Evolutionary conservation across 2,888 invertebrate species (phyloP), one percentile per base, ranked within the genome.

Genomic region (Ephialtes manifestator): DNA sequence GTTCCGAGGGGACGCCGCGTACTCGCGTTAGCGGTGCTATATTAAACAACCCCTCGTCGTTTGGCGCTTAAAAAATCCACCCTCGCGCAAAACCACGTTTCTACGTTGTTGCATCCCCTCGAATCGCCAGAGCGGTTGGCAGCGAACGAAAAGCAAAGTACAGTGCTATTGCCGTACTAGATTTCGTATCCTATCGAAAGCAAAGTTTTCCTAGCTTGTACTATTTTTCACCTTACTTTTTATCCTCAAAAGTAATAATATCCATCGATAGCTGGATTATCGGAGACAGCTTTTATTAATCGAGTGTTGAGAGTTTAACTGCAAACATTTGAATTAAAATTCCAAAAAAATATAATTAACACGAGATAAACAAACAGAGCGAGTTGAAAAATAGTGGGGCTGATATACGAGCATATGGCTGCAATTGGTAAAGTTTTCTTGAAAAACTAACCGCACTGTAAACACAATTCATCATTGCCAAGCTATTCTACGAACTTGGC

Each of bases 1-100:
- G 60, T n/a, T 60, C 13, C 2, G 60, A 39, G 60, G 60, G 31
- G 15, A 28, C 39, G 67, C 39, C 39, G 28, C 51, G 51, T 72
- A 79, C 65, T 51, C 70, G 67, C 35, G 13, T 35, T 58, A 63
- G 46, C 68, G 31, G 68, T 65, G 80, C 20, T 53, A 35, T 71
- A 65, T 72, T 80, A 35, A 75, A 55, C 60, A 58, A 72, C 72
- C 77, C 77, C 74, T 78, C 60, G 63, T 72, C 55, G 20, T 60
- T 81, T 39, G 60, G 35, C 74, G 68, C 67, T 84, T 77, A 55
- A 81, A 81, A 81, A 83, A 78, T 77, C 60, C 70, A 81, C 77
- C 70, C 81, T 74, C 68, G 48, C 55, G 63, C 77, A 39, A 81
- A 81, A 46, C 55, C 39, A 55, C 39, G 48, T 13, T 55, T 48